These are phyloP conservation scores for Alloplasta piceator DNA, from an alignment of 2,888 invertebrate species.

Conservation along the genomic window DNA sequence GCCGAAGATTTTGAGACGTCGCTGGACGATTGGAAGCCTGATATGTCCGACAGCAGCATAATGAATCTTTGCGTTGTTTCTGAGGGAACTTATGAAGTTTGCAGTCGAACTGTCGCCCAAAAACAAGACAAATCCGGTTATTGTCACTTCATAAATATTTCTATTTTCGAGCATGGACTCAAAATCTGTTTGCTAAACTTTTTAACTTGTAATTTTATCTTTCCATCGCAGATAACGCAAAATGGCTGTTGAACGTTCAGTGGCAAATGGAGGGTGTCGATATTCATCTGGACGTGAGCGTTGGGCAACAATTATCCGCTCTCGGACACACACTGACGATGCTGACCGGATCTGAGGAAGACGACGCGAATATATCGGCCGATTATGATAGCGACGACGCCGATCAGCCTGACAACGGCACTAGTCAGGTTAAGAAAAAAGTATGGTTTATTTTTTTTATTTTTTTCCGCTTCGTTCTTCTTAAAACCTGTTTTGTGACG, in stretches of 20 bases:
- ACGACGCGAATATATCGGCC: constrained; percentile 88
- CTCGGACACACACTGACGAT: constrained; percentile 98
- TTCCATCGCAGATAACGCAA: constrained; percentile 91
- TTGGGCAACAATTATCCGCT: constrained; percentile 97
- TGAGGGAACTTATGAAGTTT: constrained; percentile 99
- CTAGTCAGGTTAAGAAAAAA: constrained; percentile 82
- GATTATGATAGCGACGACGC: constrained; percentile 91
- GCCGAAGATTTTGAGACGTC: constrained; percentile 99
- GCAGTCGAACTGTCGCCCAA: constrained; percentile 95
- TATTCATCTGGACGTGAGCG: constrained; percentile 97
- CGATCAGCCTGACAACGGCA: constrained; percentile 86
- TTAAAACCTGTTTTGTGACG: constrained; percentile 19
- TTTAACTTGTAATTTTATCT: constrained; percentile 9
- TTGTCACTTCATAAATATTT: constrained; percentile 4
- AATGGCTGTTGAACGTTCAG: constrained; percentile 98
- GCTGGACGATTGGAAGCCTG: constrained; percentile 98
- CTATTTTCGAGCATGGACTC: constrained; percentile 5
- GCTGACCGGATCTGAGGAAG: constrained; percentile 95
- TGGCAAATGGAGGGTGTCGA: constrained; percentile 99
- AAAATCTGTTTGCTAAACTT: constrained; percentile 13
- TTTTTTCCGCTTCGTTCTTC: constrained; percentile 52
- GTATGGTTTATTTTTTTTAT: constrained; percentile 74
- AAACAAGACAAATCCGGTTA: constrained; percentile 89
- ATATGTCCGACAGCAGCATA: constrained; percentile 89
- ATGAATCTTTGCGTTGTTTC: constrained; percentile 99